A percentile compares a stretch with the other conserved stretches of the same genome.
Evolutionary conservation across 1,140 invertebrate species (phyloP).

Genomic region (Bombus confusus): DNA sequence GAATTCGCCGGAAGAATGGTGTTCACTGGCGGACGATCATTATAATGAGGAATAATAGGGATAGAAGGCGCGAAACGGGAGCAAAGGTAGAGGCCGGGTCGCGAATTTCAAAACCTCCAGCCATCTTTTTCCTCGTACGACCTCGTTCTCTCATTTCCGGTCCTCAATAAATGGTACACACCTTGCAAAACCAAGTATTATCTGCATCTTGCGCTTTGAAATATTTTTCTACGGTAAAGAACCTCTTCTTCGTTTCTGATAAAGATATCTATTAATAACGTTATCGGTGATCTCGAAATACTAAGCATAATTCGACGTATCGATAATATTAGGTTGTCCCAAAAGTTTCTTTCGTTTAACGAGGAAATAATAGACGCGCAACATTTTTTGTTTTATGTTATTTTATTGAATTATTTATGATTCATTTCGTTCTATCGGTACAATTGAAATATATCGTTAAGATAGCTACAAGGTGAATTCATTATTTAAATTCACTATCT

Average conservation of each 20-base stretch:
- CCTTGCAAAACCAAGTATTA: background rate
- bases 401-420: no score
- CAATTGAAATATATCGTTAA: no score
- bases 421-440: no score
- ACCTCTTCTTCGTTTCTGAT: background rate
- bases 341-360: no score
- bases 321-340: no score
- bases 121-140: background rate
- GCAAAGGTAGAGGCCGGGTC: slow-evolving; percentile 1
- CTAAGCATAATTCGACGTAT: no score
- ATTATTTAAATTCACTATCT: no score
- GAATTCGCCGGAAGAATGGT: slow-evolving; percentile 43
- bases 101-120: slow-evolving; percentile 13
- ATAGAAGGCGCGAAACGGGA: slow-evolving; percentile 35
- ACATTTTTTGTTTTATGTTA: no score
- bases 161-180: background rate
- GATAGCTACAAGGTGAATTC: no score
- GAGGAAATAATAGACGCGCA: no score
- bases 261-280: no score
- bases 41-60: slow-evolving; percentile 54
- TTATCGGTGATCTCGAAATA: no score
- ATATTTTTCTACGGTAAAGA: background rate
- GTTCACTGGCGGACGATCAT: slow-evolving; percentile 30
- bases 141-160: slow-evolving; percentile 21
- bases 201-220: background rate